Conservation (phyloP, 2,888 invertebrate genomes). For the Sisyra nigra region DNA sequence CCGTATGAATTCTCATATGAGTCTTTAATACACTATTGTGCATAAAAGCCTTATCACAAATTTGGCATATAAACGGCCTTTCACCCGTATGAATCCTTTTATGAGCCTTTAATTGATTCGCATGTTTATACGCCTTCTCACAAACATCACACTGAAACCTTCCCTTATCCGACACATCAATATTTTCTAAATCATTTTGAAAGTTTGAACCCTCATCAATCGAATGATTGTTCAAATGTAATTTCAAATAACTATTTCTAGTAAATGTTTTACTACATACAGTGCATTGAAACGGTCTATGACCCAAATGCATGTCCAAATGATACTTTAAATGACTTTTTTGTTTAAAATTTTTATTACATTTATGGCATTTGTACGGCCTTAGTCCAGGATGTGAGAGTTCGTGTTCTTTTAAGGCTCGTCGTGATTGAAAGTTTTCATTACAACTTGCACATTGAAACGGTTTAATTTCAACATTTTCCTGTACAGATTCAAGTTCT, state of each 20-base stretch:
- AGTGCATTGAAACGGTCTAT: conserved; percentile 3
- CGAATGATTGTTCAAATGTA: conserved; percentile 3
- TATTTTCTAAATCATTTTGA: neutral
- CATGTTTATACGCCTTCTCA: conserved; percentile 1
- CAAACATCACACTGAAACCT: conserved; percentile 1
- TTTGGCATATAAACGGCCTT: conserved; percentile 3
- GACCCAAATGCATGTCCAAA: conserved; percentile 2
- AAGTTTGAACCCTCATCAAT: neutral
- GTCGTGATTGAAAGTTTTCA: neutral
- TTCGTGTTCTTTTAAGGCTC: conserved; percentile 4
- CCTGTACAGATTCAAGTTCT: neutral
- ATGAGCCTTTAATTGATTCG: conserved; percentile 5
- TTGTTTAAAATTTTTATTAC: conserved; percentile 6
- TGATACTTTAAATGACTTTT: conserved; percentile 7
- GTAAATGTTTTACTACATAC: conserved; percentile 5
- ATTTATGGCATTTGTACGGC: conserved; percentile 5
- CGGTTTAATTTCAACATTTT: neutral
- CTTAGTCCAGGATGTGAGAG: conserved; percentile 4
- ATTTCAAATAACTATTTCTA: neutral
- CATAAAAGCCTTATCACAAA: conserved; percentile 5
- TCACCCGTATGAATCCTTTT: conserved; percentile 6
- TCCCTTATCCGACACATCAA: neutral
- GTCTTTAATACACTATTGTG: conserved; percentile 7
- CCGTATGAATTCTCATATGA: conserved; percentile 1
- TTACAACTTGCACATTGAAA: conserved; percentile 3